A percentile compares a stretch with the other conserved stretches of the same genome.
Conservation (phyloP, 1,140 invertebrate genomes). For the Drepana arcuata region DNA sequence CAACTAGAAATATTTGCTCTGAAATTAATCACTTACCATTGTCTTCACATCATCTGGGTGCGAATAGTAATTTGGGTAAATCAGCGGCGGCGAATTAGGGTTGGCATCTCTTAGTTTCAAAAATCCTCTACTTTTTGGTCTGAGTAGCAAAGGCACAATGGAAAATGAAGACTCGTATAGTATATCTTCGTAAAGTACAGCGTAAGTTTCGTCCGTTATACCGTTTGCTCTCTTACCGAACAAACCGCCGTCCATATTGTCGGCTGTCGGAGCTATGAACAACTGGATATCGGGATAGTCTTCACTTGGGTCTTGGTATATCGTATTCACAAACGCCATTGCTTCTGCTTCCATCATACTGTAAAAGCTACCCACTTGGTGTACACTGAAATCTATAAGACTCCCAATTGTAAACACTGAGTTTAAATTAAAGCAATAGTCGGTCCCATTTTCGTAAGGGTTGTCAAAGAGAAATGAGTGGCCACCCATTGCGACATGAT, state of each 20-base stretch:
- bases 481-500: constrained; percentile 79
- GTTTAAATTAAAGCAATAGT: constrained; percentile 75
- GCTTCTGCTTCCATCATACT: constrained; percentile 80
- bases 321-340: constrained; percentile 84
- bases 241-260: constrained; percentile 83
- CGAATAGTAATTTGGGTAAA: constrained; percentile 86
- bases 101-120: constrained; percentile 78
- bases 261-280: constrained; percentile 79
- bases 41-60: constrained; percentile 79
- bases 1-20: too few species aligned
- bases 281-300: constrained; percentile 87
- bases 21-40: constrained; percentile 77
- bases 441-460: constrained; percentile 49
- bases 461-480: constrained; percentile 73
- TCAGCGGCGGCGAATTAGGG: constrained; percentile 80
- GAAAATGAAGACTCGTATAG: constrained; percentile 78
- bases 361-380: constrained; percentile 76
- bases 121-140: constrained; percentile 81
- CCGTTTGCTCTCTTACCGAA: constrained; percentile 78
- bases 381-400: constrained; percentile 72
- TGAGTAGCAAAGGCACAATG: constrained; percentile 77
- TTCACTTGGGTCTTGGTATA: constrained; percentile 74
- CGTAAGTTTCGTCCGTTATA: constrained; percentile 78
- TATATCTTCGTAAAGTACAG: constrained; percentile 77
- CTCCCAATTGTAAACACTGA: constrained; percentile 69